Conservation (phyloP, 2,888 invertebrate species). For the Drosophila mercatorum region DNA sequence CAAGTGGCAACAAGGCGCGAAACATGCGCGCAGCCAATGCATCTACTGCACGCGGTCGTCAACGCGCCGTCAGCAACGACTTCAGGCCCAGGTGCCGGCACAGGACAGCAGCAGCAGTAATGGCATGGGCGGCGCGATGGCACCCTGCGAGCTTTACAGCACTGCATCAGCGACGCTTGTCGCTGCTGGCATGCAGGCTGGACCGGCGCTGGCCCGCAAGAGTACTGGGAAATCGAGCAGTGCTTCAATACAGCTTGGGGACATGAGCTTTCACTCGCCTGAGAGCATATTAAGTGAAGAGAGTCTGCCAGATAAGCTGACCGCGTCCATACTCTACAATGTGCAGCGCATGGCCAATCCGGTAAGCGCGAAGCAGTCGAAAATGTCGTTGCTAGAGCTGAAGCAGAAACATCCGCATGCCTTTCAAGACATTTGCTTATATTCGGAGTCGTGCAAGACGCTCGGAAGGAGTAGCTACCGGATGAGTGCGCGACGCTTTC, state of each 20-base stretch:
- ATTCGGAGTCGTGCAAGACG: constrained; percentile 94
- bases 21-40: constrained; percentile 83
- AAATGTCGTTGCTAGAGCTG: constrained; percentile 91
- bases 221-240: constrained; percentile 12
- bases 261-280: constrained; percentile 84
- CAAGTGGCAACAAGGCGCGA: constrained; percentile 80
- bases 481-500: constrained; percentile 92
- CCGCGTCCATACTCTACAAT: constrained; percentile 87
- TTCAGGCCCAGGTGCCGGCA: constrained; percentile 11
- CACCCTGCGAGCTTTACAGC: constrained; percentile 70
- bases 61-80: constrained; percentile 71
- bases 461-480: constrained; percentile 92
- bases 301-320: constrained; percentile 82
- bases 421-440: constrained; percentile 95
- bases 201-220: constrained; percentile 50
- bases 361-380: constrained; percentile 91
- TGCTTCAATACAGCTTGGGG: constrained; percentile 72
- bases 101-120: constrained; percentile 36
- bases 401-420: constrained; percentile 90
- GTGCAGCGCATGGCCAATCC: constrained; percentile 92
- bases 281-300: constrained; percentile 85
- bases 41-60: constrained; percentile 81
- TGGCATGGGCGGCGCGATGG: constrained; percentile 23
- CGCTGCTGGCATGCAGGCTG: constrained; percentile 66
- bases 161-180: constrained; percentile 69